Evolutionary conservation across 2,113 vertebrate genomes (phyloP).

Genomic region (Crotalus helleri): DNA sequence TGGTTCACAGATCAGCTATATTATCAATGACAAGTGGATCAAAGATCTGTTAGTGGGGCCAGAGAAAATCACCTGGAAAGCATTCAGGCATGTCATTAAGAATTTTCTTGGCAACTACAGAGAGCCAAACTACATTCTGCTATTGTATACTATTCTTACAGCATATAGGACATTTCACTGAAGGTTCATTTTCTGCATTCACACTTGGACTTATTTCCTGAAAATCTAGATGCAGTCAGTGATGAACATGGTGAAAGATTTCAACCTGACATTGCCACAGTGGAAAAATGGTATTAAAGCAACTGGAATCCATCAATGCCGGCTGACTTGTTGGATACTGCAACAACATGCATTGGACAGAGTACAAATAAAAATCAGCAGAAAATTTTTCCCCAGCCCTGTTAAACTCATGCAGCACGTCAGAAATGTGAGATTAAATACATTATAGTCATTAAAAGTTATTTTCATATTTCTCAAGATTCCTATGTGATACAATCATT

Average conservation of each 20-base stretch:
- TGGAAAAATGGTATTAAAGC: background rate
- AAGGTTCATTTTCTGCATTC: background rate
- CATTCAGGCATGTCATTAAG: background rate
- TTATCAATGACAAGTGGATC: background rate
- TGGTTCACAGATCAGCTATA: background rate
- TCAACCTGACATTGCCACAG: background rate
- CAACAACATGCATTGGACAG: background rate
- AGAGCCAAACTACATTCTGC: background rate
- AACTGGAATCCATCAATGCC: background rate
- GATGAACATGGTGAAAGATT: background rate
- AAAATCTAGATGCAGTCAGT: background rate
- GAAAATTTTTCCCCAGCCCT: background rate
- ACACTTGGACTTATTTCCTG: background rate
- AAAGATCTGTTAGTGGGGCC: background rate
- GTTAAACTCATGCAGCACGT: background rate
- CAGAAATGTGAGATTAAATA: background rate
- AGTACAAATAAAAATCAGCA: background rate
- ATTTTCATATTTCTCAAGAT: background rate
- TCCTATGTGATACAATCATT: background rate
- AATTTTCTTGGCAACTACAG: background rate
- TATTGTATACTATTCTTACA: background rate
- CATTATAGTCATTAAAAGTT: background rate
- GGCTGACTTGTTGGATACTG: background rate
- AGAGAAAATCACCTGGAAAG: background rate
- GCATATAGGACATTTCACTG: background rate